phyloP scores from a whole-genome alignment of 2,797 vertebrate species.

The Aeoliscus strigatus region DNA sequence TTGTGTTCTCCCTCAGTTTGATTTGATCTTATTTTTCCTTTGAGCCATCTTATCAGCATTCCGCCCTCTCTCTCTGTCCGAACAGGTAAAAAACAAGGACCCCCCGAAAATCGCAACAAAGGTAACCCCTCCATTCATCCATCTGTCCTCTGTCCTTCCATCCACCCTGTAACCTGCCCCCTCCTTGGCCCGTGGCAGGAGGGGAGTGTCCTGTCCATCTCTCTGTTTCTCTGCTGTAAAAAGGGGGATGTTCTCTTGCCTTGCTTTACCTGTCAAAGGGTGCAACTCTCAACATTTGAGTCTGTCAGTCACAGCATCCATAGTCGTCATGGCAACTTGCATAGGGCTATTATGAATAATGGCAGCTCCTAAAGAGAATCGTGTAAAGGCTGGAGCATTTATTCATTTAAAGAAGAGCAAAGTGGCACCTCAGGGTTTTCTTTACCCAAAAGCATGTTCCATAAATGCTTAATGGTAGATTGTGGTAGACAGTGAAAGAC shows the following conservation, averaged over 20 bases:
- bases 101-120: slow-evolving; percentile 99
- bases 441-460: too few relatives aligned
- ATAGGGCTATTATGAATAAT: not conserved
- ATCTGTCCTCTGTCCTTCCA: slow-evolving; percentile 72
- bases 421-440: too few relatives aligned
- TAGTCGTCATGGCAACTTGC: slow-evolving; percentile 20
- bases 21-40: slow-evolving; percentile 73
- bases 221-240: slow-evolving; percentile 71
- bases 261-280: slow-evolving; percentile 80
- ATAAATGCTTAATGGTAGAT: too few relatives aligned
- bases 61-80: slow-evolving; percentile 93
- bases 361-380: too few relatives aligned
- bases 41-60: slow-evolving; percentile 84
- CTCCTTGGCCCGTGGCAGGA: slow-evolving; percentile 75
- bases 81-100: slow-evolving; percentile 99
- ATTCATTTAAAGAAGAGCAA: too few relatives aligned
- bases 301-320: slow-evolving; percentile 29
- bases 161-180: slow-evolving; percentile 56
- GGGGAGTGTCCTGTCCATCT: slow-evolving; percentile 68
- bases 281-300: slow-evolving; percentile 76
- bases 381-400: too few relatives aligned
- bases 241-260: slow-evolving; percentile 77
- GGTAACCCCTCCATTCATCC: slow-evolving; percentile 90
- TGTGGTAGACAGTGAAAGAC: too few relatives aligned
- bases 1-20: slow-evolving; percentile 69